Conservation (phyloP, 2,797 vertebrate genomes). For the Heteromormyrus szaboi region DNA sequence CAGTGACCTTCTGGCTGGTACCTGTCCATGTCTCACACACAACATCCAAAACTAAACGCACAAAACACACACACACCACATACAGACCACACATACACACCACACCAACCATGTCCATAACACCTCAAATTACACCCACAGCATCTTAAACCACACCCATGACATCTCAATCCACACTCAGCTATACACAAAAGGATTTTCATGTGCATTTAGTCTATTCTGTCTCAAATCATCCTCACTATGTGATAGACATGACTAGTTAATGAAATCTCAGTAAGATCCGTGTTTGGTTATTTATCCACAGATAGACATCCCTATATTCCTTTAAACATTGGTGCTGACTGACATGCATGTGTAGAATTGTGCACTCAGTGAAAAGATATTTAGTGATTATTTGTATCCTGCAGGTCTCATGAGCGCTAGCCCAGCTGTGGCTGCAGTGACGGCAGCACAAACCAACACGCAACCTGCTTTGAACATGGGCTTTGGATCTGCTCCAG, state of each 20-base stretch:
- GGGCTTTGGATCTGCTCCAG: slow-evolving; percentile 62
- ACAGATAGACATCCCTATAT: not conserved
- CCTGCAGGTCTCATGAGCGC: slow-evolving; percentile 35
- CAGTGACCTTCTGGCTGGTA: slow-evolving; percentile 94
- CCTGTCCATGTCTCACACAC: slow-evolving; percentile 26
- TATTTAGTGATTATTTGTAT: not conserved
- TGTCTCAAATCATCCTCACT: not conserved
- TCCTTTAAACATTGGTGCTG: not conserved
- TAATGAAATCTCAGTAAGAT: not conserved
- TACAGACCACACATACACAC: not conserved
- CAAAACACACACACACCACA: slow-evolving; percentile 16
- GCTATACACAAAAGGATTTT: not conserved
- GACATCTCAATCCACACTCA: not conserved
- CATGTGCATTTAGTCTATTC: not conserved
- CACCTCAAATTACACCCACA: not conserved
- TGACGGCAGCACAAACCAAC: slow-evolving; percentile 59
- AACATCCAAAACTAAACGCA: not conserved
- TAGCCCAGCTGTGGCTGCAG: slow-evolving; percentile 50
- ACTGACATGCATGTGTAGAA: not conserved
- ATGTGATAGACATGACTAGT: not conserved
- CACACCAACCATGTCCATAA: slow-evolving; percentile 16
- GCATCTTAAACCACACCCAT: not conserved
- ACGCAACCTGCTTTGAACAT: slow-evolving; percentile 70
- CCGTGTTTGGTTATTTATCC: not conserved
- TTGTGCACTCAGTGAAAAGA: not conserved